Evolutionary conservation across 2,113 vertebrate genomes (phyloP), one percentile per base, ranked within the genome.

Genomic region (Aplodontia rufa): DNA sequence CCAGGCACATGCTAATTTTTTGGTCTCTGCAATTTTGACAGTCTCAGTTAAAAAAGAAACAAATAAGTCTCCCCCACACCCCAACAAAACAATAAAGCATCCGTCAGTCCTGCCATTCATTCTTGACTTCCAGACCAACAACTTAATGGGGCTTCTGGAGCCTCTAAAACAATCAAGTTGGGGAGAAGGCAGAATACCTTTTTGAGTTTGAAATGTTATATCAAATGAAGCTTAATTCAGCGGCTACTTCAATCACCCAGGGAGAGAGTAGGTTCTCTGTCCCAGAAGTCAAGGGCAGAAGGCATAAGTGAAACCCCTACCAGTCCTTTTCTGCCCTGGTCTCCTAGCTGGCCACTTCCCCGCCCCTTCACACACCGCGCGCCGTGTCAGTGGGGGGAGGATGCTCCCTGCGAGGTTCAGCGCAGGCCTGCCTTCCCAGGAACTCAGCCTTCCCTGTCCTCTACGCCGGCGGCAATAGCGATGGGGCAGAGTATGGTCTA

Each of bases 91-190:
- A 87, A 81, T n/a, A 94, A 88, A 95, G 47, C 76, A 42, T 91
- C 30, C 47, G 68, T 80, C 37, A 58, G 22, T 87, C 84, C 76
- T 94, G 53, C 82, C 71, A 94, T 94, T 93, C 88, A 80, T 71
- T 24, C 20, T 58, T 26, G n/a, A 92, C 94, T 97, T 93, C 32
- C 32, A 14, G 78, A 87, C 95, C 51, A 87, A 35, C 71, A 79
- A 96, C 71, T 92, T 78, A 71, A 71, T 62, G 74, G 60, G 47
- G 22, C 76, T 97, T 95, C 40, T 66, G 53, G 68, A 94, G 51
- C 32, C 72, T 76, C 8, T n/a, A 37, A 90, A 76, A 66, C 60
- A 30, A 58, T 66, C n/a, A 62, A 71, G 40, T 72, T 64, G 81
- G 49, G 55, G 62, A 95, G 28, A 45, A 26, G 74, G n/a, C 16